Evolutionary conservation across 2,888 invertebrate genomes (phyloP).

Genomic region (Plebejus argus): DNA sequence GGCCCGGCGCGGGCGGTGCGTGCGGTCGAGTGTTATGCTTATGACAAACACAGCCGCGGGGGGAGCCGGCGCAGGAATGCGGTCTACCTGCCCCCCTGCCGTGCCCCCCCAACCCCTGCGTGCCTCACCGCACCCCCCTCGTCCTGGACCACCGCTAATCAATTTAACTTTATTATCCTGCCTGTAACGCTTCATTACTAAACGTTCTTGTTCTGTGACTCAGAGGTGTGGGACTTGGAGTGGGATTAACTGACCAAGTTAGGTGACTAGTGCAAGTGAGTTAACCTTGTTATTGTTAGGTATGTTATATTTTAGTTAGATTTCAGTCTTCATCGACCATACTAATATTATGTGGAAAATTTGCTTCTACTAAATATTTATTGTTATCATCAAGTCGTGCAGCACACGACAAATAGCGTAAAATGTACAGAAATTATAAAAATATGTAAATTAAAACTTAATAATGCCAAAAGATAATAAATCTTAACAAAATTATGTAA

Average conservation of each 20-base stretch:
- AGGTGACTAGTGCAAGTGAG: background rate
- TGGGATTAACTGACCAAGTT: background rate
- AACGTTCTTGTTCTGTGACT: constrained; percentile 53
- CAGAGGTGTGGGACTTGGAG: background rate
- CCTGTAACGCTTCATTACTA: constrained; percentile 76
- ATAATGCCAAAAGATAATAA: constrained; percentile 7
- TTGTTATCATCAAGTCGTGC: too few species aligned
- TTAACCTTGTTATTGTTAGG: background rate
- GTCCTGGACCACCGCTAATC: constrained; percentile 71
- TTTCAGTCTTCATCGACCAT: background rate
- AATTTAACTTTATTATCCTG: constrained; percentile 79
- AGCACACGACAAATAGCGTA: background rate
- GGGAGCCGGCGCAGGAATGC: constrained; percentile 60
- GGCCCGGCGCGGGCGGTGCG: constrained; percentile 45
- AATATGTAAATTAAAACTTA: background rate
- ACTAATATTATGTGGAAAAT: too few species aligned
- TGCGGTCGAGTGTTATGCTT: constrained; percentile 59
- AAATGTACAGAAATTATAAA: background rate
- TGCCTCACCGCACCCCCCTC: background rate
- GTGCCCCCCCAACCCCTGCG: constrained; percentile 49
- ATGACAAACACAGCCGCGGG: constrained; percentile 59
- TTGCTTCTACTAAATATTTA: too few species aligned
- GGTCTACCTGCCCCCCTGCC: constrained; percentile 77
- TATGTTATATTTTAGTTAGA: background rate
- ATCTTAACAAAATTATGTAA: background rate